Percentiles rank a stretch among this genome's conserved stretches.
phyloP scores from a whole-genome alignment of 2,888 invertebrate genomes.

The Hirudinaria manillensis region DNA sequence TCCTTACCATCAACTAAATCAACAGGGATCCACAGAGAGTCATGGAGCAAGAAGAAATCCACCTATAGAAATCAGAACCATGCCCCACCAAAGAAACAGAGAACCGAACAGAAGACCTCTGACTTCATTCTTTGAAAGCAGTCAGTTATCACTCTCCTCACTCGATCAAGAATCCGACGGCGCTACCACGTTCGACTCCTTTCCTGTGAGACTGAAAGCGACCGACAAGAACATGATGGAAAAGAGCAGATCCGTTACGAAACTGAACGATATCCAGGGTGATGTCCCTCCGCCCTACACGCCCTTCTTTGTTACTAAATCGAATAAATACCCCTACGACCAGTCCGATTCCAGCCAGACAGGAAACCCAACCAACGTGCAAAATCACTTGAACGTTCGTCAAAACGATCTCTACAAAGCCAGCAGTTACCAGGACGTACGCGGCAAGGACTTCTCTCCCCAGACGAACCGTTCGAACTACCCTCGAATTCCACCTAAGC shows the following conservation, averaged over 20 bases:
- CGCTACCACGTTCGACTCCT: background rate
- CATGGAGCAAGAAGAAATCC: too few relatives aligned
- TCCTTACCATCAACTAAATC: too few relatives aligned
- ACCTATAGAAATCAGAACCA: too few relatives aligned
- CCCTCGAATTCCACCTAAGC: too few relatives aligned
- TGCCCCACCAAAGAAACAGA: too few relatives aligned
- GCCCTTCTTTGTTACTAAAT: background rate
- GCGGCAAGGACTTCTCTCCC: too few relatives aligned
- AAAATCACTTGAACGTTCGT: too few relatives aligned
- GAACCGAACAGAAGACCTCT: background rate
- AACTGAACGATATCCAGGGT: background rate
- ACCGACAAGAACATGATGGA: too few relatives aligned
- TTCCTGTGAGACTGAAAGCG: background rate
- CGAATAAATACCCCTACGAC: background rate
- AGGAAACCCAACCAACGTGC: background rate
- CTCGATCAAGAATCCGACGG: background rate
- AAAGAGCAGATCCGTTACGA: background rate
- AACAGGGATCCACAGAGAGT: too few relatives aligned
- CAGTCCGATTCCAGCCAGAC: background rate
- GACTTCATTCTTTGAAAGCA: slow-evolving; percentile 22
- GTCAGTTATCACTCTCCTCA: slow-evolving; percentile 12
- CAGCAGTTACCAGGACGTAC: slow-evolving; percentile 1
- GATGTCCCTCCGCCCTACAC: background rate
- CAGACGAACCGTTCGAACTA: too few relatives aligned
- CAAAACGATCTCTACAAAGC: background rate